These are phyloP conservation scores for Argyresthia albistria DNA, from an alignment of 2,888 invertebrate genomes.

Conservation along the genomic window DNA sequence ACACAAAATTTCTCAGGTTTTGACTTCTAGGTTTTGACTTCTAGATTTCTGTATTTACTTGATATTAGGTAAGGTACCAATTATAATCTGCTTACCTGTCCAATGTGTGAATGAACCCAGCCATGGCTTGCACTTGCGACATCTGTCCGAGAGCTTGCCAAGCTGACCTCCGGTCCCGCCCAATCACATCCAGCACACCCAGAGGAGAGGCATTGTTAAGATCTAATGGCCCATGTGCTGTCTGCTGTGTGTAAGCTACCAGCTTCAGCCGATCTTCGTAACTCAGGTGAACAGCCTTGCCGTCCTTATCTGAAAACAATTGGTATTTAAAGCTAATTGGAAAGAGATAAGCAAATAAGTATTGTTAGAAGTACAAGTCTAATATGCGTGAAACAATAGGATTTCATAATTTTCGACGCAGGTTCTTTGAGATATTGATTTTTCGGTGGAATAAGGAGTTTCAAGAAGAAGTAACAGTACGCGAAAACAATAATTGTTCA, in stretches of 20 bases:
- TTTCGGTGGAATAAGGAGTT: no score
- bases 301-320: slow-evolving; percentile 88
- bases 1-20: no score
- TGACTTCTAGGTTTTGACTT: no score
- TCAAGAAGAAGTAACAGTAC: no score
- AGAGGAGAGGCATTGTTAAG: slow-evolving; percentile 82
- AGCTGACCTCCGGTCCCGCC: slow-evolving; percentile 90
- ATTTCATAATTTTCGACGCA: no score
- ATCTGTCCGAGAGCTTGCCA: slow-evolving; percentile 95
- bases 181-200: slow-evolving; percentile 96
- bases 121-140: slow-evolving; percentile 89
- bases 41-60: no score
- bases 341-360: no score
- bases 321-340: no score
- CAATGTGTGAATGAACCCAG: slow-evolving; percentile 90
- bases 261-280: slow-evolving; percentile 94
- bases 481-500: not conserved
- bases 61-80: no score
- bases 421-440: no score
- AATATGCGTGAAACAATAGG: no score
- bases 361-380: no score
- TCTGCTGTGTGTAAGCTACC: slow-evolving; percentile 94
- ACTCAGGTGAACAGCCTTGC: slow-evolving; percentile 95
- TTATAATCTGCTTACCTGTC: slow-evolving; percentile 68
- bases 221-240: slow-evolving; percentile 86